A percentile compares a stretch with the other conserved stretches of the same genome.
phyloP scores from a whole-genome alignment of 2,888 invertebrate genomes.

The Bruchidius siliquastri region DNA sequence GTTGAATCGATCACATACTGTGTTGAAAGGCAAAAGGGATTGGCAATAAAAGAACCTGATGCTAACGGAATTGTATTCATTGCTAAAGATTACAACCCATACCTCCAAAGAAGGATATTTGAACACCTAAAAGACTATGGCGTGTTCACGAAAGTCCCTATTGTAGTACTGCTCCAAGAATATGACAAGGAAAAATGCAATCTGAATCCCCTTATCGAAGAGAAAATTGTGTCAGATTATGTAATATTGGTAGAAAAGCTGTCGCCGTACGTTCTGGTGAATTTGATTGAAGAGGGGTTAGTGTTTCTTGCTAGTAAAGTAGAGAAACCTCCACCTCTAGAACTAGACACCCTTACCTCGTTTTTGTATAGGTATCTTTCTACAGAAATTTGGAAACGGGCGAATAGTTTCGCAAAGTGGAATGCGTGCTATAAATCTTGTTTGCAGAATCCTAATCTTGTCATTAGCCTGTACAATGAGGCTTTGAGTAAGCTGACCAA shows the following conservation, averaged over 20 bases:
- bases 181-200: constrained; percentile 17
- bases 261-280: constrained; percentile 19
- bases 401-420: constrained; percentile 46
- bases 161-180: constrained; percentile 32
- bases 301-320: constrained; percentile 52
- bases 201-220: constrained; percentile 23
- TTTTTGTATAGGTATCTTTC: constrained; percentile 57
- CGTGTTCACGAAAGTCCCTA: constrained; percentile 38
- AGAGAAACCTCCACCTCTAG: constrained; percentile 51
- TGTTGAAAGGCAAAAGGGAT: constrained; percentile 35
- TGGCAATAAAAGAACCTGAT: constrained; percentile 24
- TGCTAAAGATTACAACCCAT: constrained; percentile 31
- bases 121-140: constrained; percentile 30
- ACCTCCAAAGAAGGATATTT: constrained; percentile 31
- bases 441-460: constrained; percentile 54
- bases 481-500: constrained; percentile 59
- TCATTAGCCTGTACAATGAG: constrained; percentile 63
- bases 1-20: constrained; percentile 37
- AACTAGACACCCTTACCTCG: constrained; percentile 55
- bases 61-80: constrained; percentile 42
- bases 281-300: constrained; percentile 33
- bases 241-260: constrained; percentile 28
- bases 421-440: constrained; percentile 47
- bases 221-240: constrained; percentile 33
- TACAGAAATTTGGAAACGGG: constrained; percentile 59